Evolutionary conservation across 1,140 invertebrate species (phyloP), one percentile per base, ranked within the genome.

Genomic region (Heliconius himera): DNA sequence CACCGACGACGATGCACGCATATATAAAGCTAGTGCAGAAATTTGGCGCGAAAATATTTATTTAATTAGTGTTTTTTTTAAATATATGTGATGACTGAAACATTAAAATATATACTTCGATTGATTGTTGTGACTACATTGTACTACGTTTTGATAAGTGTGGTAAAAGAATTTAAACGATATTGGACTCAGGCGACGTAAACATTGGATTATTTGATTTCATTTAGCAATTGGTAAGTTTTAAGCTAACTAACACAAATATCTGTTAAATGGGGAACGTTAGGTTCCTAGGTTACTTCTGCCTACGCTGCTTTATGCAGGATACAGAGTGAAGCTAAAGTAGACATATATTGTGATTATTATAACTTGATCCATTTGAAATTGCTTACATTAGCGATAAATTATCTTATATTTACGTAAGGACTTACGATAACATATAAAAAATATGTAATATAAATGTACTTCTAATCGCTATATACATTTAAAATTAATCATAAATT

Each of bases 61-160:
- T 36, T 33, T 81, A 56, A 74, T 78, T 81, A 79, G 76, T 85
- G 76, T 51, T 74, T 83, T 74, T 77, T 51, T 16, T 29, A 76
- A 54, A 38, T 71, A 54, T 8, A 33, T 88, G 90, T 91, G 87
- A 93, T 93, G 91, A 88, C 87, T 81, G 90, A 87, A 71, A 87
- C 86, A 74, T 82, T 88, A 33, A 84, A 87, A 79, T 91, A 89
- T 74, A 85, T 87, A 72, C 81, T 87, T n/a, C 85, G 88, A 77
- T 82, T 92, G 76, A 74, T 88, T 74, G 74, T 90, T 74, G 79
- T 89, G 79, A 91, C 90, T 8, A 76, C 86, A 56, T 83, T 93
- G 66, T 93, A 91, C 84, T 93, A 91, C 79, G 78, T 79, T n/a
- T 79, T 91, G 80, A 84, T 92, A 74, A 83, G 86, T 87, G 90